A percentile compares a stretch with the other conserved stretches of the same genome.
These are phyloP conservation scores for Tenthredo distinguenda DNA, from an alignment of 2,888 invertebrate species.

Conservation along the genomic window DNA sequence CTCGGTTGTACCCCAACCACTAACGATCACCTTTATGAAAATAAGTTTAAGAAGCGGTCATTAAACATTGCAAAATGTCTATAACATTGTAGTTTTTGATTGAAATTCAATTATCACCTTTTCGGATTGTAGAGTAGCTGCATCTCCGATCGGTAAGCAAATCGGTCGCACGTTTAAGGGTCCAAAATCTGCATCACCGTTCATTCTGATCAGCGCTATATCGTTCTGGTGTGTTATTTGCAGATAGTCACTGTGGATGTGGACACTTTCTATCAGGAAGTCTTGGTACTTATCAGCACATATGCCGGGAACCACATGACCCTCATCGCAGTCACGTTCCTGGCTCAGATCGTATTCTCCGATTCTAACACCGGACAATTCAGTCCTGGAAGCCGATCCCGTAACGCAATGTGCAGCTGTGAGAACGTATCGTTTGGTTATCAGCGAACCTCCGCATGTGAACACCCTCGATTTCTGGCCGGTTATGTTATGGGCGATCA, in stretches of 20 bases:
- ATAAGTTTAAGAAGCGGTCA: not conserved
- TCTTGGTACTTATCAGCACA: conserved; percentile 80
- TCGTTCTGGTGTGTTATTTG: conserved; percentile 80
- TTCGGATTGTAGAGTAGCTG: conserved; percentile 57
- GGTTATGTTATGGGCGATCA: conserved; percentile 81
- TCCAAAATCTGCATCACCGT: conserved; percentile 78
- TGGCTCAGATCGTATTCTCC: conserved; percentile 82
- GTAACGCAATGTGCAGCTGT: conserved; percentile 82
- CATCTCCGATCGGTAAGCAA: conserved; percentile 78
- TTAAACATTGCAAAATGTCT: not conserved
- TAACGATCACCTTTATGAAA: conserved; percentile 64
- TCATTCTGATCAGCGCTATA: conserved; percentile 82
- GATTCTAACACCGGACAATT: conserved; percentile 80
- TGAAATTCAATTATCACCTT: conserved; percentile 62
- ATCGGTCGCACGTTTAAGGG: conserved; percentile 79
- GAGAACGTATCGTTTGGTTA: conserved; percentile 80
- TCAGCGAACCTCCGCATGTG: conserved; percentile 78
- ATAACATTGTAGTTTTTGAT: not conserved
- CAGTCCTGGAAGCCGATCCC: conserved; percentile 67
- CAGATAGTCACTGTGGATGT: conserved; percentile 81
- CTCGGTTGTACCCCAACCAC: conserved; percentile 89
- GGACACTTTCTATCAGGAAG: conserved; percentile 78
- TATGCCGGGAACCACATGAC: conserved; percentile 75
- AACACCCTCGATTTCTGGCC: conserved; percentile 62
- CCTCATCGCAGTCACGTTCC: conserved; percentile 78